Conservation (phyloP, 2,113 vertebrate genomes). For the Perca fluviatilis region DNA sequence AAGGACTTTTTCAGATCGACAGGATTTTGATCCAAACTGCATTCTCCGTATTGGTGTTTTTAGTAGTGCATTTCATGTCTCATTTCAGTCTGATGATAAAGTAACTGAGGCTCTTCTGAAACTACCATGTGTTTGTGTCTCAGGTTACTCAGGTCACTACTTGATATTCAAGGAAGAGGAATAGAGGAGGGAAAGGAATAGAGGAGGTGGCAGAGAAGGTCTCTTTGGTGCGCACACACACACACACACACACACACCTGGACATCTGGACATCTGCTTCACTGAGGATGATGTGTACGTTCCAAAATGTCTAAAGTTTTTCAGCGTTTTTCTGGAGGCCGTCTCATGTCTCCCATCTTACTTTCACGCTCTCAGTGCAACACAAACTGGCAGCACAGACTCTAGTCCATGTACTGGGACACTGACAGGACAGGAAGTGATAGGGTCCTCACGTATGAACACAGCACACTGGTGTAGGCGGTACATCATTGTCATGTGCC, state of each 20-base stretch:
- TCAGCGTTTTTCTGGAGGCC: conserved; percentile 11
- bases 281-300: conserved; percentile 21
- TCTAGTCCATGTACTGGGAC: background rate
- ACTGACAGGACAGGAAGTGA: conserved; percentile 38
- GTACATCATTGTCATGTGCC: background rate
- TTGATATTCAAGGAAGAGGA: conserved; percentile 68
- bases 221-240: conserved; percentile 39
- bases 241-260: conserved; percentile 6
- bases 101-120: conserved; percentile 41
- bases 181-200: conserved; percentile 38
- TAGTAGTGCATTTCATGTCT: background rate
- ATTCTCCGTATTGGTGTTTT: background rate
- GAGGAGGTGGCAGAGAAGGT: conserved; percentile 65
- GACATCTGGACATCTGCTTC: conserved; percentile 53
- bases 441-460: background rate
- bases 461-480: conserved; percentile 14
- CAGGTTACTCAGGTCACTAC: conserved; percentile 48
- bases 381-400: conserved; percentile 26
- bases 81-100: conserved; percentile 37
- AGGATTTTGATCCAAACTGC: background rate
- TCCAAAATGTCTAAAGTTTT: conserved; percentile 27
- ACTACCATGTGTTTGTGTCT: conserved; percentile 56
- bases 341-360: conserved; percentile 1
- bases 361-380: conserved; percentile 7
- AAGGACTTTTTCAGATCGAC: background rate